Evolutionary conservation across 2,888 invertebrate genomes (phyloP).

Genomic region (Hemithea aestivaria): DNA sequence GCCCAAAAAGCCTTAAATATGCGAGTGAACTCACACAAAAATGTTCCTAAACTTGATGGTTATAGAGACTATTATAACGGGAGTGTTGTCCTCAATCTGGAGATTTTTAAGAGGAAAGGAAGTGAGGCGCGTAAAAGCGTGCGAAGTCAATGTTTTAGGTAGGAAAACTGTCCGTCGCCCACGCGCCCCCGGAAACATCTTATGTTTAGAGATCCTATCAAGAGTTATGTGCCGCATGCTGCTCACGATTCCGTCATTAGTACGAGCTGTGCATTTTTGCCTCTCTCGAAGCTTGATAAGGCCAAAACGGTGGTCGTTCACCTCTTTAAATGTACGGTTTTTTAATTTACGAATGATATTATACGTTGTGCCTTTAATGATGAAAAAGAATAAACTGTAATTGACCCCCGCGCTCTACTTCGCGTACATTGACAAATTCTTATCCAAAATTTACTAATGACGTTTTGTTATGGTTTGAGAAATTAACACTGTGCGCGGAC

Average conservation of each 20-base stretch:
- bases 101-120: constrained; percentile 44
- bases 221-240: constrained; percentile 47
- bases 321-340: constrained; percentile 20
- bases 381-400: too few species aligned
- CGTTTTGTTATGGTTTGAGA: too few species aligned
- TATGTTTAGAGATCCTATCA: constrained; percentile 64
- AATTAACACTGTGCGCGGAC: too few species aligned
- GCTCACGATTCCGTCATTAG: constrained; percentile 73
- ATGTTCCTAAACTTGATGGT: constrained; percentile 31
- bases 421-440: too few species aligned
- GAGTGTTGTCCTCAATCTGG: constrained; percentile 31
- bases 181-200: constrained; percentile 67
- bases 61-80: constrained; percentile 36
- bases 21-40: constrained; percentile 33
- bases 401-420: too few species aligned
- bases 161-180: constrained; percentile 55
- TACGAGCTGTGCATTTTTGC: constrained; percentile 61
- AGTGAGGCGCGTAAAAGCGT: constrained; percentile 57
- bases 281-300: constrained; percentile 61
- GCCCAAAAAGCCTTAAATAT: constrained; percentile 53
- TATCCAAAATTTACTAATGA: too few species aligned
- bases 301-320: constrained; percentile 42
- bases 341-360: constrained; percentile 17
- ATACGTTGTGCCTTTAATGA: constrained; percentile 8
- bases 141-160: constrained; percentile 50